Conservation (phyloP, 2,797 vertebrate species). For the Sebastes ruberrimus region DNA sequence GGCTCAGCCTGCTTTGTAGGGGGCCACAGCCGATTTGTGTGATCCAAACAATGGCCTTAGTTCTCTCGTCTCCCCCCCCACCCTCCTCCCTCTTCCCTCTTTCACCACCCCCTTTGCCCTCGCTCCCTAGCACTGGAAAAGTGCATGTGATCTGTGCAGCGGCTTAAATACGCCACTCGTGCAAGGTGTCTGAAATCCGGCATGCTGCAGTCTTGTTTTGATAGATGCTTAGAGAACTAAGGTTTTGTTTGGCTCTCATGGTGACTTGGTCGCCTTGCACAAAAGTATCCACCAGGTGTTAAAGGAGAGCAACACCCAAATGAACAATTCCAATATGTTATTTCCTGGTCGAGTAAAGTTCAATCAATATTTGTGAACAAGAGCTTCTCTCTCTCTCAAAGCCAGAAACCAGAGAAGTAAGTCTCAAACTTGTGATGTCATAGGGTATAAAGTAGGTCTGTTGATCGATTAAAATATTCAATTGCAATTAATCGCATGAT, state of each 20-base stretch:
- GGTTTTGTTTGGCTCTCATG: slow-evolving; percentile 24
- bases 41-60: slow-evolving; percentile 76
- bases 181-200: slow-evolving; percentile 66
- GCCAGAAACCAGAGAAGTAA: too few species aligned
- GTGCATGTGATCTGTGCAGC: slow-evolving; percentile 74
- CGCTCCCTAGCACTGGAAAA: slow-evolving; percentile 20
- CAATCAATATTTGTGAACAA: too few species aligned
- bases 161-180: slow-evolving; percentile 67
- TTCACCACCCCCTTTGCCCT: background rate
- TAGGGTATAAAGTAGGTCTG: too few species aligned
- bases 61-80: slow-evolving; percentile 32
- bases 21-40: slow-evolving; percentile 72
- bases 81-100: too few species aligned
- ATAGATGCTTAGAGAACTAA: slow-evolving; percentile 40
- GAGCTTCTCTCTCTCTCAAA: too few species aligned
- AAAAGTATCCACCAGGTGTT: background rate
- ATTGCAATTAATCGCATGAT: too few species aligned
- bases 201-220: slow-evolving; percentile 50
- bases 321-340: too few species aligned
- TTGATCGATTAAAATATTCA: too few species aligned
- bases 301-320: too few species aligned
- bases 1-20: slow-evolving; percentile 64
- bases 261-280: background rate
- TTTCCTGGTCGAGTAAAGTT: too few species aligned
- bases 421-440: too few species aligned